Conservation (phyloP, 2,888 invertebrate genomes). For the Cyaniris semiargus region DNA sequence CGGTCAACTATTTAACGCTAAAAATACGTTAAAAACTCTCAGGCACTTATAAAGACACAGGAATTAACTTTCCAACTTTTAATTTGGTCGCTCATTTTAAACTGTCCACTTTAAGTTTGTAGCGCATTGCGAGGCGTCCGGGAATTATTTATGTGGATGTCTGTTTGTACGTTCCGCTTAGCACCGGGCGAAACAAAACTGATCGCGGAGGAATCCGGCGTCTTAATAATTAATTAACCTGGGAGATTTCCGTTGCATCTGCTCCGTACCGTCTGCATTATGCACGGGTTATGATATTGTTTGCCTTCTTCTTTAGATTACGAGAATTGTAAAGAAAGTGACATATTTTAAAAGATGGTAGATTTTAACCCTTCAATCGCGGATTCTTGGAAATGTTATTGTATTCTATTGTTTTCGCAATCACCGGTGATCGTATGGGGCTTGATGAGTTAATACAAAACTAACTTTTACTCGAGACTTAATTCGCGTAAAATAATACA, state of each 20-base stretch:
- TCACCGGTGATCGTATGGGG: too few species aligned
- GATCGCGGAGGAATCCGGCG: constrained; percentile 30
- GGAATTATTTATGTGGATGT: constrained; percentile 36
- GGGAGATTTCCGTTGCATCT: constrained; percentile 28
- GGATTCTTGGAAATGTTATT: too few species aligned
- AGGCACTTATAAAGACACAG: background rate
- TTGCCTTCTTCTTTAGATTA: background rate
- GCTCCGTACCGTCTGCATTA: constrained; percentile 22
- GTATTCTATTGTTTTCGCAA: too few species aligned
- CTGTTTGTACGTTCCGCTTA: constrained; percentile 23
- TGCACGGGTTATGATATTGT: constrained; percentile 18
- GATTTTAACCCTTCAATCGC: too few species aligned
- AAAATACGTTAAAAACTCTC: background rate
- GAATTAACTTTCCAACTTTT: background rate
- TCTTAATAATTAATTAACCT: constrained; percentile 32
- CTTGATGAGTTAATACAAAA: too few species aligned
- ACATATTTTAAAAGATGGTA: too few species aligned
- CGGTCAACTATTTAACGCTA: too few species aligned
- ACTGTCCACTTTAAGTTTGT: constrained; percentile 19
- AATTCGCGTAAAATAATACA: too few species aligned
- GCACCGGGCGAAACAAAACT: constrained; percentile 15
- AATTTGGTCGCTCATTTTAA: constrained; percentile 15
- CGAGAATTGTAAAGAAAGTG: background rate
- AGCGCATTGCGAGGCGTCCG: constrained; percentile 1
- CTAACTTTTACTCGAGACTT: too few species aligned